phyloP scores from a whole-genome alignment of 2,888 invertebrate genomes.

The Morpho deidamia region DNA sequence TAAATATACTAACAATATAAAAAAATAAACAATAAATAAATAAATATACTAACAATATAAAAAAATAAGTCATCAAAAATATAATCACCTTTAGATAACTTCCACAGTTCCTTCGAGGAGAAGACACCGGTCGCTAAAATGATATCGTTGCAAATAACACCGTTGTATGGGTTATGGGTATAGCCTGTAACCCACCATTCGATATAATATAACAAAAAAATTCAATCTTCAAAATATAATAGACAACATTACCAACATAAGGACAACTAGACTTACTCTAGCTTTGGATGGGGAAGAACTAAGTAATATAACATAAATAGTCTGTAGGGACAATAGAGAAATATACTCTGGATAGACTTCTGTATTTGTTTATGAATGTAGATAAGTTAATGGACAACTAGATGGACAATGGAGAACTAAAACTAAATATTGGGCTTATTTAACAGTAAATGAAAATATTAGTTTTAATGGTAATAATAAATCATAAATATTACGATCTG shows the following conservation, averaged over 20 bases:
- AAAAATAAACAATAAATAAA: background rate
- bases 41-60: background rate
- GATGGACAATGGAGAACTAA: too few relatives aligned
- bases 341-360: too few relatives aligned
- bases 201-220: slow-evolving; percentile 32
- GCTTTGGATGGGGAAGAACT: too few relatives aligned
- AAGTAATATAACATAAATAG: too few relatives aligned
- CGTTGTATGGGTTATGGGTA: slow-evolving; percentile 98
- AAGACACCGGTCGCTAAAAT: slow-evolving; percentile 99
- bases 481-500: too few relatives aligned
- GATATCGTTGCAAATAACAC: slow-evolving; percentile 99
- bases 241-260: background rate
- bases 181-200: slow-evolving; percentile 81
- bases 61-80: background rate
- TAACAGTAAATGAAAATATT: too few relatives aligned
- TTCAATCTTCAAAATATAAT: background rate
- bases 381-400: too few relatives aligned
- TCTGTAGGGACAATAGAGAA: too few relatives aligned
- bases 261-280: background rate
- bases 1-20: background rate
- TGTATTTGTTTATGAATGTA: too few relatives aligned
- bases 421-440: too few relatives aligned
- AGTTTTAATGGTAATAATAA: too few relatives aligned
- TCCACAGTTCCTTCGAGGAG: slow-evolving; percentile 99
- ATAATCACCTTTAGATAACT: slow-evolving; percentile 94